Conservation (phyloP, 2,113 vertebrate species). For the Elgaria multicarinata region DNA sequence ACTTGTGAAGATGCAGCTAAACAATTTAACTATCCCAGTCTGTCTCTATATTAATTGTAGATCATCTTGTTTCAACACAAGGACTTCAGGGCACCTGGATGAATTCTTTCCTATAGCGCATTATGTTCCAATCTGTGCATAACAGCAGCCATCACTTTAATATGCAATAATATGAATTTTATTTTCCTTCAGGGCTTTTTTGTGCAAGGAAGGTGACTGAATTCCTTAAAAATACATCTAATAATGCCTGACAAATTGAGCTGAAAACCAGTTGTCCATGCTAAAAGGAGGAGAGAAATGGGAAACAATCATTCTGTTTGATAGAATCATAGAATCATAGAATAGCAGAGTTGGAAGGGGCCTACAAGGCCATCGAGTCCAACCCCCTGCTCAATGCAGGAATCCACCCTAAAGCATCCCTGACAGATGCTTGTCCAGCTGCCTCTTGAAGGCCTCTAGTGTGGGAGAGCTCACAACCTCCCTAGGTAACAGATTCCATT, state of each 20-base stretch:
- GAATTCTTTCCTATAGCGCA: not conserved
- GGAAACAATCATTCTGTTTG: not conserved
- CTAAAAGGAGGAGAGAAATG: not conserved
- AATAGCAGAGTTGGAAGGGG: too few species aligned
- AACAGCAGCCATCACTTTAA: constrained; percentile 10
- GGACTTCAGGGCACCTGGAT: not conserved
- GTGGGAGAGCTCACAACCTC: too few species aligned
- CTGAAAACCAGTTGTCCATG: constrained; percentile 7
- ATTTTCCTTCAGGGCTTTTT: constrained; percentile 19
- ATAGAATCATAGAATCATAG: too few species aligned
- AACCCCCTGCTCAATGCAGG: too few species aligned
- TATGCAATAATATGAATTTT: constrained; percentile 14
- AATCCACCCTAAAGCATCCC: too few species aligned
- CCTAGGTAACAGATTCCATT: too few species aligned
- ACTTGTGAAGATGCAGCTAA: not conserved
- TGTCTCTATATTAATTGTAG: not conserved
- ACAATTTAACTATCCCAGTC: not conserved
- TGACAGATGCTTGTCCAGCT: too few species aligned
- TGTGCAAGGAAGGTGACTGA: not conserved
- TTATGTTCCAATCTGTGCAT: not conserved
- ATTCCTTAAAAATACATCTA: constrained; percentile 20
- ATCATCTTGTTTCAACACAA: not conserved
- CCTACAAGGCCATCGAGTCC: too few species aligned
- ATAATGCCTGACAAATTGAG: constrained; percentile 1
- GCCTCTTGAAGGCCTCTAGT: too few species aligned